Evolutionary conservation across 2,797 vertebrate species (phyloP).

Genomic region (Ctenochaetus hawaiiensis): DNA sequence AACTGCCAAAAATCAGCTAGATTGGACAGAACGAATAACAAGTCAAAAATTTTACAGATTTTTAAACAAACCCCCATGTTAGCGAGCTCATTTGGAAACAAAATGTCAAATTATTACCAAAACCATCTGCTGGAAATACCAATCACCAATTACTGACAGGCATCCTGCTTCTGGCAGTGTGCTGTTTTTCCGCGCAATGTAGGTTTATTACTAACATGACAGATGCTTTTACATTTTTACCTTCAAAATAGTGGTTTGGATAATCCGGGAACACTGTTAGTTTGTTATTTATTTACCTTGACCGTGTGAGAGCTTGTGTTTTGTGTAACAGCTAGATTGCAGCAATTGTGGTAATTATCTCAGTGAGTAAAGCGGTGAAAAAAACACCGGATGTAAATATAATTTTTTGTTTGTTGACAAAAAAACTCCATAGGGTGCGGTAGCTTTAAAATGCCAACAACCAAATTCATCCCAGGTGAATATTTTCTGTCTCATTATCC

Average conservation of each 20-base stretch:
- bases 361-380: not conserved
- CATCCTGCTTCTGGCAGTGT: not conserved
- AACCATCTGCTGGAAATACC: not conserved
- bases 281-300: conserved; percentile 15
- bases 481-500: not conserved
- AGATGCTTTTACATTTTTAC: not conserved
- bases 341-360: conserved; percentile 4
- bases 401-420: not conserved
- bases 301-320: not conserved
- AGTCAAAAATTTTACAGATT: too few species aligned
- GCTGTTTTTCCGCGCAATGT: not conserved
- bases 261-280: not conserved
- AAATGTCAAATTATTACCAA: not conserved
- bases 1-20: too few species aligned
- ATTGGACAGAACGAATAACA: too few species aligned
- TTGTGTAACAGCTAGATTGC: not conserved
- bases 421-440: not conserved
- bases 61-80: too few species aligned
- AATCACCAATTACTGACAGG: not conserved
- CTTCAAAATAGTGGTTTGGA: not conserved
- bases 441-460: not conserved
- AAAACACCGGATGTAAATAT: not conserved
- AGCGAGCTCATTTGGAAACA: too few species aligned
- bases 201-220: not conserved
- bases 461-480: not conserved